Evolutionary conservation across 1,140 invertebrate species (phyloP).

Genomic region (Steinernema feltiae): DNA sequence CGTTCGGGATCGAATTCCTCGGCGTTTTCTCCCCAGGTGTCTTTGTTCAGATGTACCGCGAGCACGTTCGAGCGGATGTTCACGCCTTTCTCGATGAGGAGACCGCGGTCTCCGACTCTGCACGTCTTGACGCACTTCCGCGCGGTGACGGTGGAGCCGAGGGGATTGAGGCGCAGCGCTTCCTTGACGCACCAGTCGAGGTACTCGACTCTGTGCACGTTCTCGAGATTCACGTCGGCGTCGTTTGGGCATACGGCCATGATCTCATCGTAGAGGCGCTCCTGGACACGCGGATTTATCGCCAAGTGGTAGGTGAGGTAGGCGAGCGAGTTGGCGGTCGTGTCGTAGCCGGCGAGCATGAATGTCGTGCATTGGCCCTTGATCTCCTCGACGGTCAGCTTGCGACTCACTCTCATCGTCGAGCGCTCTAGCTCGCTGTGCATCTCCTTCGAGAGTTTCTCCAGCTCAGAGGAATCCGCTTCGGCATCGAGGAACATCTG

Average conservation of each 20-base stretch:
- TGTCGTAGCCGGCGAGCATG: conserved; percentile 66
- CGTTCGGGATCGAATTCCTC: conserved; percentile 38
- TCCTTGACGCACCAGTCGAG: conserved; percentile 50
- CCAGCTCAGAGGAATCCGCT: conserved; percentile 20
- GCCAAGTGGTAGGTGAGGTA: conserved; percentile 68
- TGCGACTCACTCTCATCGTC: conserved; percentile 24
- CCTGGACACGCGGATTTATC: conserved; percentile 65
- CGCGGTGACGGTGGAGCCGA: conserved; percentile 40
- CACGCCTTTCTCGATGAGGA: conserved; percentile 57
- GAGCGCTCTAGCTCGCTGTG: not conserved
- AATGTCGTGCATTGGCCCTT: conserved; percentile 60
- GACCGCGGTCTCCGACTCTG: conserved; percentile 40
- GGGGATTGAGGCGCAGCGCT: conserved; percentile 44
- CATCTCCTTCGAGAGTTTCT: conserved; percentile 1
- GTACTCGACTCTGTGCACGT: conserved; percentile 44
- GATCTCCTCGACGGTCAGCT: conserved; percentile 59
- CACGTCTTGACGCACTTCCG: conserved; percentile 49
- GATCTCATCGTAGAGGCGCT: conserved; percentile 65
- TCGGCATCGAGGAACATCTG: conserved; percentile 45
- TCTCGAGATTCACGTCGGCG: conserved; percentile 39
- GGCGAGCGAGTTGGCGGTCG: conserved; percentile 68
- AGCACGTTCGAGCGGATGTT: conserved; percentile 57
- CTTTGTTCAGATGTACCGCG: conserved; percentile 56
- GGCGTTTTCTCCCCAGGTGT: conserved; percentile 52
- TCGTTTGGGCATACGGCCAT: conserved; percentile 57